Conservation (phyloP, 2,888 invertebrate genomes). For the Patella caerulea region DNA sequence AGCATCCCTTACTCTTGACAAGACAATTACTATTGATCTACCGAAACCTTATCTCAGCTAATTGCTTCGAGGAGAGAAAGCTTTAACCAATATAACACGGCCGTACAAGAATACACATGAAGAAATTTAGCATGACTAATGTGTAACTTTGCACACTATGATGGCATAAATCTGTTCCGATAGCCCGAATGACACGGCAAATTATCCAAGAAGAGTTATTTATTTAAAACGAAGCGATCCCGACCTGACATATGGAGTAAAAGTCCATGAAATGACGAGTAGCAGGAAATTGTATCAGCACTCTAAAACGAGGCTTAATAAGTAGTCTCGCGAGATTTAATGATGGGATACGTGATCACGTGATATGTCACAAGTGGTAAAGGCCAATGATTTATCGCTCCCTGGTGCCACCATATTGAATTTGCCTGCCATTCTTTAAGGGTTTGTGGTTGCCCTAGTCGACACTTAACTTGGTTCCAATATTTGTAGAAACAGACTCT, state of each 20-base stretch:
- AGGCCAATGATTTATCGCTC: constrained; percentile 42
- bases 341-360: constrained; percentile 45
- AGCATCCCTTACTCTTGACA: not conserved
- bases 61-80: constrained; percentile 24
- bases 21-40: constrained; percentile 21
- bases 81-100: not conserved
- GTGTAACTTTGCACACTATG: constrained; percentile 30
- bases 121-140: constrained; percentile 36
- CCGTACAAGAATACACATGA: constrained; percentile 30
- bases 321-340: constrained; percentile 43
- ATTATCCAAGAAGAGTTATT: constrained; percentile 39
- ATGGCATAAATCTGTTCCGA: constrained; percentile 30
- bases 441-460: constrained; percentile 17
- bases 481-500: not conserved
- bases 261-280: constrained; percentile 24
- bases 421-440: constrained; percentile 36
- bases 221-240: constrained; percentile 31
- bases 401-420: constrained; percentile 41
- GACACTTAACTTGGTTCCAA: constrained; percentile 21
- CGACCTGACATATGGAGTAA: constrained; percentile 24
- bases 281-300: constrained; percentile 34
- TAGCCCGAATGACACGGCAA: constrained; percentile 31
- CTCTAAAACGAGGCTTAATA: constrained; percentile 43
- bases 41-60: constrained; percentile 36
- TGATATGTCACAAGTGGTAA: constrained; percentile 38